Evolutionary conservation across 2,888 invertebrate species (phyloP).

Genomic region (Rhodophaea formosa): DNA sequence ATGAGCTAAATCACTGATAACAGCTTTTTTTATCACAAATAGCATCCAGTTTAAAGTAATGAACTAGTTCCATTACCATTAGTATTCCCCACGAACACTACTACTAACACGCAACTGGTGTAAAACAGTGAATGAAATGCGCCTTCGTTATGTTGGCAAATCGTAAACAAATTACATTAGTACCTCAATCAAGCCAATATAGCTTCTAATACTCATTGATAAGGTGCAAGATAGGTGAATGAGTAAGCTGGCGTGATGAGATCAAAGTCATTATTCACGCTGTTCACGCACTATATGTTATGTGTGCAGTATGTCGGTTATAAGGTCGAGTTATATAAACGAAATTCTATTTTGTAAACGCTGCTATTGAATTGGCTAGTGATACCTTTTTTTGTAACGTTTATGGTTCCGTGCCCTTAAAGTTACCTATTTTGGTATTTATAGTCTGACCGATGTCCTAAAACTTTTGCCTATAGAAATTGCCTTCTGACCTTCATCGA

Average conservation of each 20-base stretch:
- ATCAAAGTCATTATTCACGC: constrained; percentile 53
- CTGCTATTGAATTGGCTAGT: constrained; percentile 10
- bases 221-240: constrained; percentile 28
- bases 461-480: not conserved
- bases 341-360: constrained; percentile 44
- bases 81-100: constrained; percentile 38
- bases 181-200: constrained; percentile 31
- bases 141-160: constrained; percentile 42
- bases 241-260: constrained; percentile 35
- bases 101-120: constrained; percentile 38
- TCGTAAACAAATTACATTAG: constrained; percentile 32
- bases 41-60: not conserved
- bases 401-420: not conserved
- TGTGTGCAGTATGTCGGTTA: constrained; percentile 62
- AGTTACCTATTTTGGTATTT: not conserved
- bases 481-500: not conserved
- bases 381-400: not conserved
- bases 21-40: not conserved
- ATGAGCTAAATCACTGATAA: not conserved
- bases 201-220: constrained; percentile 29
- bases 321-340: constrained; percentile 62
- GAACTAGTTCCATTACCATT: constrained; percentile 26
- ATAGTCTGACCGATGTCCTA: not conserved
- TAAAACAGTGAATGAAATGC: constrained; percentile 50
- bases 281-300: constrained; percentile 70